Percentiles rank a stretch among this genome's conserved stretches.
Evolutionary conservation across 1,140 invertebrate genomes (phyloP).

Genomic region (Ladona fulva): DNA sequence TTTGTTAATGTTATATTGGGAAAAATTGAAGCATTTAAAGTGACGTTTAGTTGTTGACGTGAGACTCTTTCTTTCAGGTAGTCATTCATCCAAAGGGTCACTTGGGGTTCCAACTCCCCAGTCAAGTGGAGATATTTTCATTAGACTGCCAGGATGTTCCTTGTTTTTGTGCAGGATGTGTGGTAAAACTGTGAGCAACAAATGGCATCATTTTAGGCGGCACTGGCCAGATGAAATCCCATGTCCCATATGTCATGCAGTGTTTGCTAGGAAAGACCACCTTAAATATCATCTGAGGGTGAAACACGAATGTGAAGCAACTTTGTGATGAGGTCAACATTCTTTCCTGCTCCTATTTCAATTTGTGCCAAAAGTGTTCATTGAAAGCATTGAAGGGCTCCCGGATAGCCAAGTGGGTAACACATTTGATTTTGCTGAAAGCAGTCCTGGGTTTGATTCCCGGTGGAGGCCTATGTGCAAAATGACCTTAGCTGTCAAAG

Average conservation of each 20-base stretch:
- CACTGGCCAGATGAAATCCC: constrained; percentile 66
- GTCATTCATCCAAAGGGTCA: constrained; percentile 73
- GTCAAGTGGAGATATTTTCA: constrained; percentile 48
- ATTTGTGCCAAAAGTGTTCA: too few relatives aligned
- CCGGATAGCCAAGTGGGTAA: too few relatives aligned
- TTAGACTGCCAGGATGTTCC: not conserved
- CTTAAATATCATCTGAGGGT: constrained; percentile 59
- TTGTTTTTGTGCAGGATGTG: constrained; percentile 54
- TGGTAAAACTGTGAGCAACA: constrained; percentile 73
- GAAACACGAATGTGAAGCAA: constrained; percentile 41
- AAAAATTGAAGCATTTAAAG: constrained; percentile 6
- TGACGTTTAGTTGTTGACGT: constrained; percentile 14
- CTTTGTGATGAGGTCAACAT: too few relatives aligned
- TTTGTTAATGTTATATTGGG: not conserved
- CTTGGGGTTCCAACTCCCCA: constrained; percentile 52
- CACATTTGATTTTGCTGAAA: too few relatives aligned
- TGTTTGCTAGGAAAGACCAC: constrained; percentile 76
- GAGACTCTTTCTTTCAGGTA: constrained; percentile 43
- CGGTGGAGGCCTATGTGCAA: too few relatives aligned
- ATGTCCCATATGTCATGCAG: constrained; percentile 73
- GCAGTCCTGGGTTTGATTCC: too few relatives aligned
- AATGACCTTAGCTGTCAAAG: too few relatives aligned
- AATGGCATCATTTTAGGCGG: constrained; percentile 79
- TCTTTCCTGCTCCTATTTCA: too few relatives aligned
- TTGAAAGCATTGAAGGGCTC: too few relatives aligned